A percentile compares a stretch with the other conserved stretches of the same genome.
Conservation (phyloP, 2,797 vertebrate genomes). For the Carcharodon carcharias region DNA sequence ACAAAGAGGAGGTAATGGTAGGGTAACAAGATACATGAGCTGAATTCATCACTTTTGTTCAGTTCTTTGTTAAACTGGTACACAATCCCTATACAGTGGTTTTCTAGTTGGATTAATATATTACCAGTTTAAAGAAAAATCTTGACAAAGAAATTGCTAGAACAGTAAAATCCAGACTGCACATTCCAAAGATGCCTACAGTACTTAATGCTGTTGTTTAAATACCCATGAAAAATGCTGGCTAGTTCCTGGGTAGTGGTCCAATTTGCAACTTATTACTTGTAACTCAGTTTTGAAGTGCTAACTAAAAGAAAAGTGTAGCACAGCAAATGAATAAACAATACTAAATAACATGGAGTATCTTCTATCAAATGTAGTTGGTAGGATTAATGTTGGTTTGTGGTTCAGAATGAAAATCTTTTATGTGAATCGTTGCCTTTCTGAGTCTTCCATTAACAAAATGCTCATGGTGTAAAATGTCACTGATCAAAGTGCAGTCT, state of each 20-base stretch:
- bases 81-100: background rate
- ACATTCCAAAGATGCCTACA: slow-evolving; percentile 68
- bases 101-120: slow-evolving; percentile 9
- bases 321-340: background rate
- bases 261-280: slow-evolving; percentile 53
- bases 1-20: background rate
- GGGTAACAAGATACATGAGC: background rate
- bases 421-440: background rate
- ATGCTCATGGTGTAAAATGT: background rate
- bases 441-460: background rate
- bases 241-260: slow-evolving; percentile 54
- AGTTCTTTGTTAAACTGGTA: background rate
- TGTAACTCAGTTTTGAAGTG: slow-evolving; percentile 43
- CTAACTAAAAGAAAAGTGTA: background rate
- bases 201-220: slow-evolving; percentile 66
- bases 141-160: slow-evolving; percentile 56
- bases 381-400: background rate
- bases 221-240: slow-evolving; percentile 66
- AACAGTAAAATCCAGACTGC: slow-evolving; percentile 57
- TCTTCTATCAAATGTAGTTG: background rate
- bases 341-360: background rate
- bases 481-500: background rate
- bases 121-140: slow-evolving; percentile 3
- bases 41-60: slow-evolving; percentile 6
- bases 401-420: background rate